Conservation (phyloP, 2,888 invertebrate genomes). For the Polyommatus iphigenia region DNA sequence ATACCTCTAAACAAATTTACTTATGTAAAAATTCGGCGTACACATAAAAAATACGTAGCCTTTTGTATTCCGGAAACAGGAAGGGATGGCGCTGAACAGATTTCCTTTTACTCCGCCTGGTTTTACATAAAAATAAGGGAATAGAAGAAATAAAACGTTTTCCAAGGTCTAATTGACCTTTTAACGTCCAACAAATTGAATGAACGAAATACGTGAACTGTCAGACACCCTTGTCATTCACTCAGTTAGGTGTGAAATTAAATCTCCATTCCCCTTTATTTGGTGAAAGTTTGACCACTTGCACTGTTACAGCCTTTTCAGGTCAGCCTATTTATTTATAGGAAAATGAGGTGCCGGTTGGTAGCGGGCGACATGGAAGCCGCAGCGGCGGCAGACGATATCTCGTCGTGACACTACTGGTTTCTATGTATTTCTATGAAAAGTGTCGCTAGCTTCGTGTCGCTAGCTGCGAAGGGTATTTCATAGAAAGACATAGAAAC, state of each 20-base stretch:
- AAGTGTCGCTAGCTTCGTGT: too few relatives aligned
- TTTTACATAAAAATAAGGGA: neutral
- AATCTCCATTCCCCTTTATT: constrained; percentile 35
- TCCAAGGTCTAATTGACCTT: constrained; percentile 15
- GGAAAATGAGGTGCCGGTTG: too few relatives aligned
- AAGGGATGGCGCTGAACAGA: neutral
- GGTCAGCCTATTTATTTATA: neutral
- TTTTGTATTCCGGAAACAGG: neutral
- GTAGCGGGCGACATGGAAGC: too few relatives aligned
- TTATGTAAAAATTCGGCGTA: neutral
- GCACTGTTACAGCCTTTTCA: neutral
- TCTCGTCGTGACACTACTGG: too few relatives aligned
- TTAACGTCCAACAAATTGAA: constrained; percentile 37
- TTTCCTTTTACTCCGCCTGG: neutral
- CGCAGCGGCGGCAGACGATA: too few relatives aligned
- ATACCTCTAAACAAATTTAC: neutral
- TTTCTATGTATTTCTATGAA: too few relatives aligned
- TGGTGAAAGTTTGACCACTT: constrained; percentile 31
- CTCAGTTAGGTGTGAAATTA: constrained; percentile 35
- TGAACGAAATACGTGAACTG: constrained; percentile 49
- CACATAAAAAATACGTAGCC: neutral
- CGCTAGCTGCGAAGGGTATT: too few relatives aligned
- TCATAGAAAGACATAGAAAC: too few relatives aligned
- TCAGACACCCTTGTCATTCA: constrained; percentile 31
- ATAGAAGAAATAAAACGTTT: neutral